Conservation (phyloP, 2,888 invertebrate species). For the Drosophila ezoana region DNA sequence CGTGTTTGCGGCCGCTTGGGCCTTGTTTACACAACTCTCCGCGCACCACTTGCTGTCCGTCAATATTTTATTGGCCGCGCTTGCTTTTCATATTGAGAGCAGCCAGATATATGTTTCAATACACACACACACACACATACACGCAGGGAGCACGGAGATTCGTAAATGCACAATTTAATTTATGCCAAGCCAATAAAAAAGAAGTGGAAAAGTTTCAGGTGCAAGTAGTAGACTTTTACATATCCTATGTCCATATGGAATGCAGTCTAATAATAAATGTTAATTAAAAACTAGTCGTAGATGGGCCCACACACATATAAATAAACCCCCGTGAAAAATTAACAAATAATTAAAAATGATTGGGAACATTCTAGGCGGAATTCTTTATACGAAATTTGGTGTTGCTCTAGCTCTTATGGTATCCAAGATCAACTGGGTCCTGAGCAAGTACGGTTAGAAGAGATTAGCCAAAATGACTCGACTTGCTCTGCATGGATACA, state of each 20-base stretch:
- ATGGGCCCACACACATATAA: too few species aligned
- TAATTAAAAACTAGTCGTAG: too few species aligned
- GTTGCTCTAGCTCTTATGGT: too few species aligned
- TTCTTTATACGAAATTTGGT: too few species aligned
- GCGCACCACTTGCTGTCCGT: constrained; percentile 30
- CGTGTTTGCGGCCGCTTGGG: constrained; percentile 18
- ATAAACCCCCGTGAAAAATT: too few species aligned
- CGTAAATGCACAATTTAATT: constrained; percentile 55
- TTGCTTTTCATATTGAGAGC: constrained; percentile 34
- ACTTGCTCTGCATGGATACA: too few species aligned
- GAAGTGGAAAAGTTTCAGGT: neutral
- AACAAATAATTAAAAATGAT: too few species aligned
- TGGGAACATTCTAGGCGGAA: too few species aligned
- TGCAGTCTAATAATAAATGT: too few species aligned
- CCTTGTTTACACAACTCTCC: constrained; percentile 44
- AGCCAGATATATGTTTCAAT: constrained; percentile 3
- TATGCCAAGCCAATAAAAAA: constrained; percentile 34
- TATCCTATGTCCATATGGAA: neutral
- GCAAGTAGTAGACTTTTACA: neutral
- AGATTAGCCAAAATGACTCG: neutral
- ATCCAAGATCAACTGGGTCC: too few species aligned
- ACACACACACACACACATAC: constrained; percentile 1
- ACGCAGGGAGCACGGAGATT: constrained; percentile 11
- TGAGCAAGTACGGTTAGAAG: too few species aligned
- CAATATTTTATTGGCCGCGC: constrained; percentile 59